Evolutionary conservation across 2,888 invertebrate genomes (phyloP), one percentile per base, ranked within the genome.

Genomic region (Lordiphosa fenestrarum): DNA sequence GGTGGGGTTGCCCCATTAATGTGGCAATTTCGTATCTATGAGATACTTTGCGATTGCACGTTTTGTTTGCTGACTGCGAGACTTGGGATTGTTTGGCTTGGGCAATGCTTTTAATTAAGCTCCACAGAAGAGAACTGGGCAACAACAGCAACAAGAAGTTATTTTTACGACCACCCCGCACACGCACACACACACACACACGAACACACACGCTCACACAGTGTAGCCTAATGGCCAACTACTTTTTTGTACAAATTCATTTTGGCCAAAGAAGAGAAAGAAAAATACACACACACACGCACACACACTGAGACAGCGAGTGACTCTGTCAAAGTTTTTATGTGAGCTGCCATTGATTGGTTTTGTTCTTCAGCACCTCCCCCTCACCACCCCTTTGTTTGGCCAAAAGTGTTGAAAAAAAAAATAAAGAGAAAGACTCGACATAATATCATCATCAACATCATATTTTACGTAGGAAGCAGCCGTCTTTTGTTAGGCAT

Each of bases 91-190:
- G 75, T 77, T 74, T 77, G 71, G 74, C 74, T 66, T 56, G 13
- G 39, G 37, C 48, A 70, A 68, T 71, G 69, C 78, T 84, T 77
- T 77, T 77, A 77, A 77, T 77, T 84, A 77, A 81, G 69, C 74
- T 58, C 46, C 35, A 40, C 41, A 30, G 56, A 48, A 54, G 53
- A 56, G 44, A 47, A 33, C 30, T 48, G 30, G 53, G 21, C 21
- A 37, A 42, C 39, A 37, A 53, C 48, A 48, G 41, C 44, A 53
- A 41, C 21, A 47, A 50, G 47, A 54, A 64, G 63, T 63, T 66
- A 60, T 63, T 82, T 82, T 83, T 69, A 75, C 66, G 72, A 60
- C 59, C 38, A 51, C 12, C 40, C 25, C 39, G 33, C 50, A 30
- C 37, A 21, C 19, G 36, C 13, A 42, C 37, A 41, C 15, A 44